Base-by-base conservation (phyloP, 2,113 vertebrate species). In the Speoplatyrhinus poulsoni region DNA sequence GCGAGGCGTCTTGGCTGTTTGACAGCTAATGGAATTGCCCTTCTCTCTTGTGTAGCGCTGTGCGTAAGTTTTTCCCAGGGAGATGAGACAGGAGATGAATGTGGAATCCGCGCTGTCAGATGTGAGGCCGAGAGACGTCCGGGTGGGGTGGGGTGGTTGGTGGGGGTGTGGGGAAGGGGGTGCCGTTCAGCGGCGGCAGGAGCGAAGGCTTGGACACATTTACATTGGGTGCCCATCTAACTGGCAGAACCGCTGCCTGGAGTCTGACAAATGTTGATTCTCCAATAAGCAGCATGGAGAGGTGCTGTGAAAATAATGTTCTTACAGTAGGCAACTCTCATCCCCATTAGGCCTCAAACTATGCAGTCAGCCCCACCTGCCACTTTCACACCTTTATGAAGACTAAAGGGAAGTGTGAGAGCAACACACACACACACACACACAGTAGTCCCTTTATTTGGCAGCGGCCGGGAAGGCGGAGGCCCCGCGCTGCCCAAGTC, bases 191-290 rank as follows among this genome's bases (percentile, higher is more conserved):
- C 63, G 80, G 73, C 59, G 17, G 79, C 65, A 73, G 71, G 59
- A 76, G 76, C 62, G 59, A 70, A 77, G 79, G 74, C 76, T 78
- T 76, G 59, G 86, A 86, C 79, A 73, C 79, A 73, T 83, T 77
- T 68, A 76, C 16, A 58, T 69, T 59, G 33, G 82, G 78, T 82
- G 76, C 48, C 55, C 26, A 54, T 77, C 83, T 72, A 48, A 72
- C 80, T 33, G 56, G 60, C 50, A 0, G 57, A 76, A 76, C 70
- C 58, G 77, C 67, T 64, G 60, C 80, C 77, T 78, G 80, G 68
- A 73, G 70, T 68, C 90, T 90, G 89, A 89, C 90, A 91, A 86
- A 91, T 90, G 90, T 93, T 91, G 90, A 90, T 85, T 86, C 85
- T 90, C 79, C 80, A 79, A 85, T 90, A 89, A 88, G 83, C 76